Conservation (phyloP, 64 coral and sea anemone genomes). For the Platygyra sinensis region DNA sequence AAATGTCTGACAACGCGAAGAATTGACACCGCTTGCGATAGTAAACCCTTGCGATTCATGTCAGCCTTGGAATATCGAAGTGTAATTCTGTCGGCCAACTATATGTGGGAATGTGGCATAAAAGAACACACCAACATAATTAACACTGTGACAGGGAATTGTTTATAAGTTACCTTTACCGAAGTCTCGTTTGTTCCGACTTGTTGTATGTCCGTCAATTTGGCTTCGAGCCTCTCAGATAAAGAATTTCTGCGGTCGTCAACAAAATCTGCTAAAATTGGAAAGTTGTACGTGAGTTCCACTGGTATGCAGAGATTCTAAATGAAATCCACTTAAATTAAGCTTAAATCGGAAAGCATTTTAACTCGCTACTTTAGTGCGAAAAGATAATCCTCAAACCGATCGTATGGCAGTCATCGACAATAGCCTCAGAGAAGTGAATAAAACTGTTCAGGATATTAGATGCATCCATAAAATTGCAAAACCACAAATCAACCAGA, state of each 20-base stretch:
- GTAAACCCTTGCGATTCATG: no score
- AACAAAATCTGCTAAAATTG: neutral
- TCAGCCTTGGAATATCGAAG: no score
- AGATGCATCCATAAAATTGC: neutral
- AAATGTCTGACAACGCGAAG: no score
- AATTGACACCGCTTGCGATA: no score
- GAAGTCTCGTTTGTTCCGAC: conserved; percentile 1
- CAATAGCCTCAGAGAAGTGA: neutral
- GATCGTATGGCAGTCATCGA: neutral
- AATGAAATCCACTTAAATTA: conserved; percentile 1
- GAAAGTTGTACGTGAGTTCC: neutral
- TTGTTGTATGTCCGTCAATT: conserved; percentile 17
- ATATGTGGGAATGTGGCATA: neutral
- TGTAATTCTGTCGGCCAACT: no score
- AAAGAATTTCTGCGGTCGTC: neutral
- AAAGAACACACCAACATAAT: neutral
- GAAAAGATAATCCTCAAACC: neutral
- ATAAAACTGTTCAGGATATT: neutral
- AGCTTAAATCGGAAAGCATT: conserved; percentile 10
- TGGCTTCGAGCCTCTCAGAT: conserved; percentile 38
- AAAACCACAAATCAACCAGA: neutral
- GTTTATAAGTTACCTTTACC: neutral
- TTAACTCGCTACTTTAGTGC: conserved; percentile 17
- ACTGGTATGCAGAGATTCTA: neutral
- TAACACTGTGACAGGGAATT: neutral